Percentiles rank a stretch among this genome's conserved stretches.
Evolutionary conservation across 2,797 vertebrate genomes (phyloP).

Genomic region (Intellagama lesueurii): DNA sequence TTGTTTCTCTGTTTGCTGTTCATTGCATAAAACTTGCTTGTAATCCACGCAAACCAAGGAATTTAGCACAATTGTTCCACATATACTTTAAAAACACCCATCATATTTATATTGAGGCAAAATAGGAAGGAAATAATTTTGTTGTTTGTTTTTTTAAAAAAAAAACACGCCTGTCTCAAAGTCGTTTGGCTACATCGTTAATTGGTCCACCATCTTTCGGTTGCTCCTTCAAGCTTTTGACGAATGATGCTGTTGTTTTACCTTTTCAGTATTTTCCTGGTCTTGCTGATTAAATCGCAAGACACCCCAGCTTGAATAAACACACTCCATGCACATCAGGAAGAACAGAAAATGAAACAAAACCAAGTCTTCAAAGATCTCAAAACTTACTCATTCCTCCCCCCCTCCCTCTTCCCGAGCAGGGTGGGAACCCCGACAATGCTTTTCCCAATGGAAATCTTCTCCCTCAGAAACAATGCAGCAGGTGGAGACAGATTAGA

Average conservation of each 20-base stretch:
- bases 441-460: slow-evolving; percentile 93
- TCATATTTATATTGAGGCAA: slow-evolving; percentile 65
- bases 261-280: background rate
- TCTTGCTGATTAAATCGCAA: slow-evolving; percentile 76
- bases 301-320: slow-evolving; percentile 67
- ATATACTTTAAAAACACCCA: slow-evolving; percentile 31
- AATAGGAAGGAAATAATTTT: slow-evolving; percentile 52
- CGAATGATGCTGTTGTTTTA: background rate
- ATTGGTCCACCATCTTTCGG: slow-evolving; percentile 43
- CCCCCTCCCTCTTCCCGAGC: slow-evolving; percentile 72
- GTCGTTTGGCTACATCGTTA: slow-evolving; percentile 58
- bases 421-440: slow-evolving; percentile 86
- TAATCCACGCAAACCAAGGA: slow-evolving; percentile 32
- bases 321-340: slow-evolving; percentile 77
- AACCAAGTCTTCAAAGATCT: slow-evolving; percentile 75
- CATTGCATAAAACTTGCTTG: slow-evolving; percentile 36
- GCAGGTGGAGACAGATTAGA: slow-evolving; percentile 96
- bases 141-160: background rate
- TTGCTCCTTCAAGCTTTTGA: slow-evolving; percentile 33
- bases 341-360: slow-evolving; percentile 35
- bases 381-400: slow-evolving; percentile 71
- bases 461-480: slow-evolving; percentile 89
- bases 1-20: slow-evolving; percentile 34
- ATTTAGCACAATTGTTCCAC: slow-evolving; percentile 38
- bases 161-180: background rate